Conservation (phyloP, 2,113 vertebrate species). For the Phylloscopus trochilus region DNA sequence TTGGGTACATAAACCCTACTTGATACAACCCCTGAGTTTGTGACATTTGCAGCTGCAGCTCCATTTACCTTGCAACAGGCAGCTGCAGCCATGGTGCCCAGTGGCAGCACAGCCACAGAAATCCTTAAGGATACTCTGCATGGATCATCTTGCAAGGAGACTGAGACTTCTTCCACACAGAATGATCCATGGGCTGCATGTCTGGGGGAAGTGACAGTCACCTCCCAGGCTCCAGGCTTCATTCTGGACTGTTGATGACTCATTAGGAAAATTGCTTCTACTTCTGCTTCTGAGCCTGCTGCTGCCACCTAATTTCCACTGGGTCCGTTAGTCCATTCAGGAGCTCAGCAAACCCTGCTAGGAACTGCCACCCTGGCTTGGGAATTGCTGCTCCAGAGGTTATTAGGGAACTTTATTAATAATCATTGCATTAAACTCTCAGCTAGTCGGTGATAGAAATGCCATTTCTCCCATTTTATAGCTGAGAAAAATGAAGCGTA, state of each 20-base stretch:
- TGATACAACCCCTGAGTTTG: rapidly evolving
- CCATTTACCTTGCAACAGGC: neutral
- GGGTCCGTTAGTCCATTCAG: neutral
- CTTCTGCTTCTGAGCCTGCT: neutral
- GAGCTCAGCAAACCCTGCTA: neutral
- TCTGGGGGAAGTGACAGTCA: neutral
- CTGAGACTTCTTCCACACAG: neutral
- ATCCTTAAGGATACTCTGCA: neutral
- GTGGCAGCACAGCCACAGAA: neutral
- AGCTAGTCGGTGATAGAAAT: conserved; percentile 11
- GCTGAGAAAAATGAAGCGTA: conserved; percentile 8
- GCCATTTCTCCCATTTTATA: conserved; percentile 3
- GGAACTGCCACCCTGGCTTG: neutral
- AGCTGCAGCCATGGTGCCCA: neutral
- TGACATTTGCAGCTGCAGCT: neutral
- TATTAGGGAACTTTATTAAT: conserved; percentile 35
- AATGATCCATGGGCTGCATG: rapidly evolving
- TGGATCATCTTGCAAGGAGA: neutral
- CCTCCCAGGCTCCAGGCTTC: neutral
- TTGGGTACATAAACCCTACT: neutral
- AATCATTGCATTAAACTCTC: conserved; percentile 26
- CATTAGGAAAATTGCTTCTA: conserved; percentile 16
- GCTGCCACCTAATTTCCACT: neutral
- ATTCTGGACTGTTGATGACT: neutral
- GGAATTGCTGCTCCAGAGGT: conserved; percentile 8